Conservation (phyloP, 92 coral and sea anemone species). For the Meandrina meandrites region DNA sequence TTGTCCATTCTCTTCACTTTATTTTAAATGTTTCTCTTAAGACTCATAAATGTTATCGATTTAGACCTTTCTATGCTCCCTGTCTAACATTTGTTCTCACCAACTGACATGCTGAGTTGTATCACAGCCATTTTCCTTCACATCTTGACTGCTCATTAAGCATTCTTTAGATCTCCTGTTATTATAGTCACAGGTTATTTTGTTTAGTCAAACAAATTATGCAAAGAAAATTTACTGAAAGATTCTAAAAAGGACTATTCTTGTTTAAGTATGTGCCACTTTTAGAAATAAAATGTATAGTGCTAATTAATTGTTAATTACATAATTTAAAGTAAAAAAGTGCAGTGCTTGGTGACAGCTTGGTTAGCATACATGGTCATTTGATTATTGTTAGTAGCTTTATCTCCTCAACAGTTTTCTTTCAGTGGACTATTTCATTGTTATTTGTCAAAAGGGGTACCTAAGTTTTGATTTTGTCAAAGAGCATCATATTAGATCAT, state of each 20-base stretch:
- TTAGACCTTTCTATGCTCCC: constrained; percentile 2
- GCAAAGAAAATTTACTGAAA: neutral
- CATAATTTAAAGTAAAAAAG: neutral
- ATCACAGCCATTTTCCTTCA: constrained; percentile 34
- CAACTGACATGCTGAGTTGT: constrained; percentile 23
- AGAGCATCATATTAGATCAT: neutral
- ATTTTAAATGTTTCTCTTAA: too few species aligned
- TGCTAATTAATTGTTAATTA: neutral
- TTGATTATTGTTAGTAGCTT: neutral
- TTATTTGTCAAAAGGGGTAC: neutral
- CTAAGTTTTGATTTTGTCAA: neutral
- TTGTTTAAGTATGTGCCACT: too few species aligned
- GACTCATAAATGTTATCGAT: neutral
- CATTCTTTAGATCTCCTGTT: constrained; percentile 41
- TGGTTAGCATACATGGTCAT: neutral
- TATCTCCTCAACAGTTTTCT: neutral
- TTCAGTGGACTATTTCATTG: neutral
- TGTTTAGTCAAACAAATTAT: neutral
- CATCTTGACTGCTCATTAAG: constrained; percentile 24
- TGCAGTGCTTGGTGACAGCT: neutral
- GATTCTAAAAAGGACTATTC: neutral
- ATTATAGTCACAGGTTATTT: constrained; percentile 18
- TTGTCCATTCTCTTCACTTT: too few species aligned
- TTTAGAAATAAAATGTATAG: neutral
- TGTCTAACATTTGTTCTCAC: constrained; percentile 24